Evolutionary conservation across 30 jellyfish, hydroid and myxozoan genomes (phyloP).

Genomic region (Turritopsis rubra): DNA sequence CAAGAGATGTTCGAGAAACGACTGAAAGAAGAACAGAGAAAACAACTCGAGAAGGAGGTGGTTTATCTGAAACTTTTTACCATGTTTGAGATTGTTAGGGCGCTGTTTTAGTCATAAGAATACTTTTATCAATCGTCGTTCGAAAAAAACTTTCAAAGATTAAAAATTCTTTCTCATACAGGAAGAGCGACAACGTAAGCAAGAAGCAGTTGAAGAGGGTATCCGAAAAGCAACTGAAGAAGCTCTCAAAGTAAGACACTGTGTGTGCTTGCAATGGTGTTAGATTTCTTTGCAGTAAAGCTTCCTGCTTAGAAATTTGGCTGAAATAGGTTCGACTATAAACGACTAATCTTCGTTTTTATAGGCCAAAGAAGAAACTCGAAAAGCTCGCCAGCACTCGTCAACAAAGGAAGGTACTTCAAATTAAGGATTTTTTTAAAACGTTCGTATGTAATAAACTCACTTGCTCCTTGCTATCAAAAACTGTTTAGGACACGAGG

Average conservation of each 20-base stretch:
- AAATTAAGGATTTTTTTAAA: no score
- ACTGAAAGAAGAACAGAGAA: conserved; percentile 11
- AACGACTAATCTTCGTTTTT: not conserved
- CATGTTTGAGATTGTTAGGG: not conserved
- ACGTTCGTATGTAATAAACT: no score
- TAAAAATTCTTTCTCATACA: not conserved
- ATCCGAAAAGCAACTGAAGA: not conserved
- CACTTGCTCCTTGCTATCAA: no score
- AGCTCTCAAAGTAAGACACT: not conserved
- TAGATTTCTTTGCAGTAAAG: no score
- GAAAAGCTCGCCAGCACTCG: not conserved
- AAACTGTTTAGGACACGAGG: no score
- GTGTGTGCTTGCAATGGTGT: no score
- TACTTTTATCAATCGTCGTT: no score
- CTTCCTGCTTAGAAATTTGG: no score
- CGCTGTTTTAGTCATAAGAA: not conserved
- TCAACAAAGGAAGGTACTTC: not conserved
- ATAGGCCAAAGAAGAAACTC: not conserved
- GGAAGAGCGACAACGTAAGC: not conserved
- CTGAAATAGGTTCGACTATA: not conserved
- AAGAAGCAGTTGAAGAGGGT: not conserved
- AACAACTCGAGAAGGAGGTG: conserved; percentile 23
- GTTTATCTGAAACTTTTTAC: not conserved
- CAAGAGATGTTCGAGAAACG: conserved; percentile 21
- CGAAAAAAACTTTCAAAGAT: not conserved